Evolutionary conservation across 2,113 vertebrate species (phyloP).

Genomic region (Rostratula benghalensis): DNA sequence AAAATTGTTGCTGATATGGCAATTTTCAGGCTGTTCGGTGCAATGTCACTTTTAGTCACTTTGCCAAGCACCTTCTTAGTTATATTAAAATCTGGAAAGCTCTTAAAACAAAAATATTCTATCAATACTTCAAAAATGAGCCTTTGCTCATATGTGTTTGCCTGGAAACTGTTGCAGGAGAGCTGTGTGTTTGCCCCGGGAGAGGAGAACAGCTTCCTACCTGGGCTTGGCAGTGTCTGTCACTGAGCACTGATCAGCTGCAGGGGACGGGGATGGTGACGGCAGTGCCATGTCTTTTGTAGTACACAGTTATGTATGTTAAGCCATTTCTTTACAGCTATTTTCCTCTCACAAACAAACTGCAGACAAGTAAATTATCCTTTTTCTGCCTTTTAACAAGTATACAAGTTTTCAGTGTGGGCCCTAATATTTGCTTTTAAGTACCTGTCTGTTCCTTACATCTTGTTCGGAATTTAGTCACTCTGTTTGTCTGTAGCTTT

Average conservation of each 20-base stretch:
- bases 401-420: background rate
- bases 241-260: background rate
- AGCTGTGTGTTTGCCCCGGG: accelerated
- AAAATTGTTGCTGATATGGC: background rate
- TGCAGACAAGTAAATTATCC: background rate
- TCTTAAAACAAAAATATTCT: background rate
- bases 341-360: background rate
- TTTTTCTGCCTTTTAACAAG: background rate
- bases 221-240: background rate
- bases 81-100: background rate
- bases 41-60: background rate
- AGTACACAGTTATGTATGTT: background rate
- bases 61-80: background rate
- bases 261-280: too few species aligned
- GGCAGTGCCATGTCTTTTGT: background rate
- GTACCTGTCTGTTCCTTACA: background rate
- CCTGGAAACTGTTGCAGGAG: background rate
- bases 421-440: background rate
- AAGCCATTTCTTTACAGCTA: background rate
- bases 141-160: background rate
- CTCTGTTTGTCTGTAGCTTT: background rate
- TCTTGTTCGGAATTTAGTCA: background rate
- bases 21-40: background rate
- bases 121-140: background rate
- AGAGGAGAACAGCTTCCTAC: background rate